phyloP scores from a whole-genome alignment of 2,888 invertebrate species.

The Phyllotreta striolata region DNA sequence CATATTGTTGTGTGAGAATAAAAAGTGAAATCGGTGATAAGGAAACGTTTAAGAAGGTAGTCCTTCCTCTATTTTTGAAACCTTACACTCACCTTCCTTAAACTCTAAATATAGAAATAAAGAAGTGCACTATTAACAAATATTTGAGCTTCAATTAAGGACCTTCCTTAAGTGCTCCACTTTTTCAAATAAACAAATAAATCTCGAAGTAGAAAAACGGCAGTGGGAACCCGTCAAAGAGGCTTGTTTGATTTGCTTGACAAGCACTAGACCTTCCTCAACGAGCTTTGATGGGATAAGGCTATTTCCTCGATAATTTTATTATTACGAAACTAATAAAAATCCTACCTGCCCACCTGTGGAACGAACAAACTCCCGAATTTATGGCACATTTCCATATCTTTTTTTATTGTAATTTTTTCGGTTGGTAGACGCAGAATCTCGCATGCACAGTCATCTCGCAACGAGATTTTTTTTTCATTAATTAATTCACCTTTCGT shows the following conservation, averaged over 20 bases:
- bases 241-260: constrained; percentile 31
- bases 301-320: too few species aligned
- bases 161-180: constrained; percentile 38
- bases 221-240: constrained; percentile 26
- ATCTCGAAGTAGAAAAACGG: constrained; percentile 11
- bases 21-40: constrained; percentile 22
- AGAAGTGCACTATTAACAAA: constrained; percentile 36
- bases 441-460: constrained; percentile 27
- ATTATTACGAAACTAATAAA: background rate
- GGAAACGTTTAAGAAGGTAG: constrained; percentile 28
- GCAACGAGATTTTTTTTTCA: constrained; percentile 28
- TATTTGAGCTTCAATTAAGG: constrained; percentile 41
- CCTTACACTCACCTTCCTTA: constrained; percentile 27
- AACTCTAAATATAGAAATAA: constrained; percentile 13
- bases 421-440: constrained; percentile 11
- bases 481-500: constrained; percentile 39
- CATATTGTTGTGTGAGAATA: too few species aligned
- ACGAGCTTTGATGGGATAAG: background rate
- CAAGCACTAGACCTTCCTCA: constrained; percentile 16
- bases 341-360: constrained; percentile 16
- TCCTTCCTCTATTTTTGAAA: constrained; percentile 33
- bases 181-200: constrained; percentile 37
- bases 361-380: background rate
- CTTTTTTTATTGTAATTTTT: constrained; percentile 10
- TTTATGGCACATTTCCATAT: constrained; percentile 7